Conservation (phyloP, 2,888 invertebrate species). For the Pyrochroa serraticornis region DNA sequence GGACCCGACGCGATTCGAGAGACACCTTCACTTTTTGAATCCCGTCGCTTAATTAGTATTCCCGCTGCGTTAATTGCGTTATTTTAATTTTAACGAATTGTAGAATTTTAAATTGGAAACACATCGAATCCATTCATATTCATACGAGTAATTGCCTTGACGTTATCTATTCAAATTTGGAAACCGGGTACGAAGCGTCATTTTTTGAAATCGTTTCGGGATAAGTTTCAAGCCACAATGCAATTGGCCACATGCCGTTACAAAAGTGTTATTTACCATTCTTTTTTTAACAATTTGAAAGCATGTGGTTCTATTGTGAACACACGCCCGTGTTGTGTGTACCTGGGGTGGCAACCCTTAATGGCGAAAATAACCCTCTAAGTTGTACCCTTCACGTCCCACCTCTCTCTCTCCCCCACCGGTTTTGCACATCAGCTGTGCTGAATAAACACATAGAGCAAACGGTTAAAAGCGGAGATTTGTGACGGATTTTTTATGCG, state of each 20-base stretch:
- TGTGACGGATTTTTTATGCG: constrained; percentile 36
- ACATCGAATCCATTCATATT: no score
- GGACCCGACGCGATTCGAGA: no score
- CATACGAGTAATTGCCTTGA: no score
- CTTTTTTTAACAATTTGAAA: constrained; percentile 46
- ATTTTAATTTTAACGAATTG: background rate
- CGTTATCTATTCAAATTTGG: no score
- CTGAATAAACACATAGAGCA: constrained; percentile 44
- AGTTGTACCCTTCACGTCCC: constrained; percentile 39
- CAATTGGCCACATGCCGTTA: constrained; percentile 52
- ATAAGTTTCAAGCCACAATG: constrained; percentile 10
- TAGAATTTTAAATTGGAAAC: background rate
- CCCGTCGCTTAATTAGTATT: constrained; percentile 9
- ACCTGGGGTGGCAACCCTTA: constrained; percentile 51
- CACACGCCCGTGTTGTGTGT: constrained; percentile 42
- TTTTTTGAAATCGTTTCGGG: background rate
- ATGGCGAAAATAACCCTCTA: constrained; percentile 45
- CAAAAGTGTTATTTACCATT: constrained; percentile 52
- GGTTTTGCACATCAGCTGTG: constrained; percentile 55
- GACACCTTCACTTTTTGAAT: background rate
- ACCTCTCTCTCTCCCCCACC: no score
- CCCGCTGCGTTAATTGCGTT: constrained; percentile 16
- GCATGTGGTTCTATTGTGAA: constrained; percentile 52
- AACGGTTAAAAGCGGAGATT: constrained; percentile 31
- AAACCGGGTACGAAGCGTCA: no score